Evolutionary conservation across 1,140 invertebrate species (phyloP), one percentile per base, ranked within the genome.

Genomic region (Carposina sasakii): DNA sequence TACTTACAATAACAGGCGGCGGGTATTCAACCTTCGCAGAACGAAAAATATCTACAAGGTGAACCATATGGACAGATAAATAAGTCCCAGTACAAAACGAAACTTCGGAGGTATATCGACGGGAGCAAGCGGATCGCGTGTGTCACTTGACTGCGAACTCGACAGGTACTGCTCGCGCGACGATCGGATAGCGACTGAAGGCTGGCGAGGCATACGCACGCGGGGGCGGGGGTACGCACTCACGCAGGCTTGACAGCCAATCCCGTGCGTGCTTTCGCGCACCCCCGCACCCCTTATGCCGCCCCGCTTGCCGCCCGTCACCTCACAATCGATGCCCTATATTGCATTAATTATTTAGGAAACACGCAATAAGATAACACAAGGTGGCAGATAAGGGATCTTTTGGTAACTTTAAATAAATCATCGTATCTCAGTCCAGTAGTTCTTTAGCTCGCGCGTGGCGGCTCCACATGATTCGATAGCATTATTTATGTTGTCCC

Each of bases 321-420:
- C 75, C 76, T 83, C 72, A 83, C 76, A 86, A 86, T 85, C 84
- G 82, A 86, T 86, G 84, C 79, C 81, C 82, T 84, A 82, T 86
- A 85, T 85, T 85, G 77, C 81, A 81, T 84, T 84, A 84, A 84
- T 84, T 81, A 81, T 81, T 81, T 81, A 81, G 77, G 79, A 85
- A 85, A 84, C 84, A 85, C 78, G 79, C 84, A 84, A 85, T 85
- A 71, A 81, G 81, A 84, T 85, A 86, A 84, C 76, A 70, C 69
- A 64, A 83, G 77, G 76, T 83, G 76, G 73, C 71, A 75, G 78
- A 81, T 81, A 81, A 81, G 67, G 74, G 75, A 76, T 77, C 72
- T 71, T 39, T 53, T 54, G 54, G 56, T 61, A 47, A 68, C 60
- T 75, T 78, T 75, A 78, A 76, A 81, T 81, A 78, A 78, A 82